Evolutionary conservation across 2,113 vertebrate genomes (phyloP).

Genomic region (Cairina moschata): DNA sequence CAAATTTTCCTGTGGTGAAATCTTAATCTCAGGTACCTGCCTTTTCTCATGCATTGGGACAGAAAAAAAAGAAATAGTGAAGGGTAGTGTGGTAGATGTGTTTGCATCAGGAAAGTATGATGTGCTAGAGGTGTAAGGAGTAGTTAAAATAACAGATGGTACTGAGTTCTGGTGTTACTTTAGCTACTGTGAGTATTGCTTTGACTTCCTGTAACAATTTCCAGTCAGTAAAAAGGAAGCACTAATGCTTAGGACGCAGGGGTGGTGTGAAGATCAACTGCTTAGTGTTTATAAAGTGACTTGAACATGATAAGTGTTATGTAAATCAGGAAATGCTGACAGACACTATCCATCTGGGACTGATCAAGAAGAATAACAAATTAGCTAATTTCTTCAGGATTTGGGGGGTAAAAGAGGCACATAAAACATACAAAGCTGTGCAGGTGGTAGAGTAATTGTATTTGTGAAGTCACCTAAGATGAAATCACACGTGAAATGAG

Average conservation of each 20-base stretch:
- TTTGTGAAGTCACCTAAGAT: not conserved
- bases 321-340: constrained; percentile 17
- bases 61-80: not conserved
- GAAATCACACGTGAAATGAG: constrained; percentile 31
- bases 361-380: constrained; percentile 10
- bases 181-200: not conserved
- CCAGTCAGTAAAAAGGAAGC: not conserved
- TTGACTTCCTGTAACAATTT: not conserved
- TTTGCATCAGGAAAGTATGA: not conserved
- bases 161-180: not conserved
- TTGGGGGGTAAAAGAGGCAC: constrained; percentile 1
- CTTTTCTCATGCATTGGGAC: not conserved
- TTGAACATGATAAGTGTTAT: constrained; percentile 6
- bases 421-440: not conserved
- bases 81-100: not conserved
- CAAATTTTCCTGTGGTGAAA: not conserved
- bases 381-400: constrained; percentile 8
- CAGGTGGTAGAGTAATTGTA: not conserved
- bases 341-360: constrained; percentile 13
- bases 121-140: not conserved
- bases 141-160: not conserved
- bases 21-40: not conserved
- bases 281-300: not conserved
- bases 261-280: not conserved
- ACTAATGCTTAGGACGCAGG: not conserved